Percentiles rank a stretch among this genome's conserved stretches.
Conservation (phyloP, 2,113 vertebrate species). For the Oplegnathus fasciatus region DNA sequence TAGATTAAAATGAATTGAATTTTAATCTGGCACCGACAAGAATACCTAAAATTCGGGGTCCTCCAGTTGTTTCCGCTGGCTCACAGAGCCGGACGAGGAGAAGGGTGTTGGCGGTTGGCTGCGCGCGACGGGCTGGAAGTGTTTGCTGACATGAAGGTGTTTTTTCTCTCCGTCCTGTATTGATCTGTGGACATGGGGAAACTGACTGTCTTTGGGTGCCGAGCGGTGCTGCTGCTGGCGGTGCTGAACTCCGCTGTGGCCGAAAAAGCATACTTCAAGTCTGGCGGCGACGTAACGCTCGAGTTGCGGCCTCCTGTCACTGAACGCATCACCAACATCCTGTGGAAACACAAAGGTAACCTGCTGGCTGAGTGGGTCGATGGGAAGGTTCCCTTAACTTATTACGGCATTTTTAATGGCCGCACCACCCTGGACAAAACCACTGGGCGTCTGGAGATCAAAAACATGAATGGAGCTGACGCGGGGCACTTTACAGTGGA, state of each 20-base stretch:
- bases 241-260: accelerated
- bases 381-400: accelerated
- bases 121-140: too few species aligned
- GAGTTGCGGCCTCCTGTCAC: accelerated
- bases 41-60: too few species aligned
- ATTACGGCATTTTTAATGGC: accelerated
- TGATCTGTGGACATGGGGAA: background rate
- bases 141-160: too few species aligned
- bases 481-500: background rate
- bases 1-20: too few species aligned
- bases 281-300: background rate
- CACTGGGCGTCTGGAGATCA: background rate
- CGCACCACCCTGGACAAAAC: accelerated
- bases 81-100: too few species aligned
- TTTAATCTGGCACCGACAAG: too few species aligned
- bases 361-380: background rate
- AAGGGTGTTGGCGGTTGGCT: too few species aligned
- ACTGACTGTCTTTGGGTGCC: accelerated
- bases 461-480: accelerated
- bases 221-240: background rate
- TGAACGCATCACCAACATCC: accelerated
- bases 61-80: too few species aligned
- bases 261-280: accelerated
- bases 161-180: too few species aligned
- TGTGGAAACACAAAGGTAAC: background rate